Evolutionary conservation across 2,888 invertebrate species (phyloP), one percentile per base, ranked within the genome.

Genomic region (Drosophila subquinaria): DNA sequence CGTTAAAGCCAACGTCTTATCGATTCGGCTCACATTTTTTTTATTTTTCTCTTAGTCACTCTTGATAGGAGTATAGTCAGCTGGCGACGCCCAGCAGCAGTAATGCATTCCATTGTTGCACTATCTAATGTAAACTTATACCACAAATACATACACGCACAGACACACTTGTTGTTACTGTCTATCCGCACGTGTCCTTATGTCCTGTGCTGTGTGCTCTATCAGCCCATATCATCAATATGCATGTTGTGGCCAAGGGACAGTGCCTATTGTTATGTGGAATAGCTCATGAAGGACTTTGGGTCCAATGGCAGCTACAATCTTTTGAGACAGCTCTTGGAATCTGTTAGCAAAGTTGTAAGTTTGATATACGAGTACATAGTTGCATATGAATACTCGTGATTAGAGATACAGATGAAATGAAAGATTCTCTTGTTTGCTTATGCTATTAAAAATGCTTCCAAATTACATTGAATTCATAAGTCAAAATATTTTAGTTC

Each of bases 1-100:
- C 43, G 57, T 35, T 33, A 50, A 43, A 30, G 30, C 52, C 33
- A 57, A 23, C 52, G 45, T 35, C 82, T 81, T 83, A 84, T 89
- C 84, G 83, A 84, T 84, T 84, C 67, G 70, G 43, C 70, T 69
- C 72, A 74, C 70, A 85, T 20, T 80, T 57, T 80, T 57, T 23
- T 74, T 11, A 27, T 13, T 36, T 13, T 27, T 43, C 56, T 62
- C 70, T 80, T 80, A 72, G 88, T 82, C 81, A 75, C 69, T 69
- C 63, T 50, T 51, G 48, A 13, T 20, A 15, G 10, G 27, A 30
- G 8, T 38, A 17, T 50, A 76, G 81, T 88, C 83, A 86, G 87
- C 87, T 86, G 89, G 76, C 48, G 80, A 72, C 68, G 72, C 72
- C 76, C 73, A 72, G 52, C 73, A 72, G 52, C 53, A 45, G 56